Evolutionary conservation across 2,797 vertebrate genomes (phyloP), one percentile per base, ranked within the genome.

Genomic region (Salarias fasciatus): DNA sequence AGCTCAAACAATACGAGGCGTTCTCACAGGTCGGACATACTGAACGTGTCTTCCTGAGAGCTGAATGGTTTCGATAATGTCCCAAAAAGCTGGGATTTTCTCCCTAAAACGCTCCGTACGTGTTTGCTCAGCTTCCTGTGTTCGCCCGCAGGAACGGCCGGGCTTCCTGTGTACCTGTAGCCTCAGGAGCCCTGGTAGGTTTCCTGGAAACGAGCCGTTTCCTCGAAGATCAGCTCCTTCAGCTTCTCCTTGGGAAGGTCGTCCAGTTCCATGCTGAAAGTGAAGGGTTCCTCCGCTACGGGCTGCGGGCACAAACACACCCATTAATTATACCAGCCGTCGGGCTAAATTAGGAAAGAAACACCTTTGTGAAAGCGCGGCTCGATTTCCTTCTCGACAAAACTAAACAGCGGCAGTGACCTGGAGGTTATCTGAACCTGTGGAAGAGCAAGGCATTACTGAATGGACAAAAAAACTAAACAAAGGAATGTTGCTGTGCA

Each of bases 201-300:
- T 30, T 91, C 93, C 91, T 95, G 95, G 87, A 96, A 96, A 72
- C 93, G 94, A 37, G 92, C 93, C 0, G 94, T 95, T 82, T 95
- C 95, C 66, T 94, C 91, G 80, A 92, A 96, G 87, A 96, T 96
- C 62, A 95, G 92, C 70, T 95, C 95, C 88, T 96, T 96, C 86
- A 96, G 92, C 57, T 88, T 93, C 86, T 96, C 95, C 86, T 96
- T 96, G 79, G 95, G 95, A 53, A 95, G 89, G 68, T 96, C 95
- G 10, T 96, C 95, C 82, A 96, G 86, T 82, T 96, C 95, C 95
- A 95, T 96, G 85, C 94, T 94, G 13, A 96, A 96, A 47, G 94
- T 96, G 87, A 96, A 95, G 0, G 95, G 95, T 29, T 93, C 94
- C 81, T 95, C 95, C 0, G 95, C 94, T 30, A 95, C 93, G 0